These are phyloP conservation scores for Setipinna tenuifilis DNA, from an alignment of 2,797 vertebrate species.

Conservation along the genomic window DNA sequence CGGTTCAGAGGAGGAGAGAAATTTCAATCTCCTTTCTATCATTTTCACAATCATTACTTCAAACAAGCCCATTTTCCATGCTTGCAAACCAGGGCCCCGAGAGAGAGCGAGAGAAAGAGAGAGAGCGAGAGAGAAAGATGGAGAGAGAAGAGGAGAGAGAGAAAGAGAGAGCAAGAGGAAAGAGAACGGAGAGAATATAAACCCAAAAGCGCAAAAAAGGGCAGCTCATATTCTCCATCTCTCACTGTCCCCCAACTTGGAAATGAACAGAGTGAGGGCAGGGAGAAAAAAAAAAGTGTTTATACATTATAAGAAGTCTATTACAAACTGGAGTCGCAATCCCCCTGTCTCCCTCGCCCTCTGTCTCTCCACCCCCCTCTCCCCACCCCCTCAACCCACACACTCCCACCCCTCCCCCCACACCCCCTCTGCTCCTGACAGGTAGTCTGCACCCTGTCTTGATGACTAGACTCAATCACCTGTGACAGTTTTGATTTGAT, in stretches of 20 bases:
- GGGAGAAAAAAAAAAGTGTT: conserved; percentile 70
- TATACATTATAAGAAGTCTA: conserved; percentile 96
- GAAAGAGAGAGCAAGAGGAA: conserved; percentile 16
- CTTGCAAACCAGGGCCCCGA: conserved; percentile 90
- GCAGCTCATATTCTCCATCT: conserved; percentile 86
- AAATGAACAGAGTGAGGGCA: conserved; percentile 65
- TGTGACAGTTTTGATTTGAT: conserved; percentile 99
- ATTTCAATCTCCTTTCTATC: conserved; percentile 91
- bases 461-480: conserved; percentile 99
- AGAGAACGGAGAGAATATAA: conserved; percentile 70
- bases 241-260: conserved; percentile 75
- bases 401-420: conserved; percentile 50
- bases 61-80: conserved; percentile 94
- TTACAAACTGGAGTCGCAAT: conserved; percentile 83
- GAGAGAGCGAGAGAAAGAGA: conserved; percentile 46
- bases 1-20: conserved; percentile 95
- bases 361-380: conserved; percentile 46
- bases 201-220: conserved; percentile 66
- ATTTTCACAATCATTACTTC: conserved; percentile 99
- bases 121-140: conserved; percentile 50
- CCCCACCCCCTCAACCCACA: conserved; percentile 45
- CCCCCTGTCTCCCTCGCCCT: conserved; percentile 65
- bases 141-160: conserved; percentile 62
- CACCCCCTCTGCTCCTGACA: conserved; percentile 71
- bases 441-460: conserved; percentile 77